A percentile compares a stretch with the other conserved stretches of the same genome.
These are phyloP conservation scores for Fratercula arctica DNA, from an alignment of 2,797 vertebrate genomes.

Conservation along the genomic window DNA sequence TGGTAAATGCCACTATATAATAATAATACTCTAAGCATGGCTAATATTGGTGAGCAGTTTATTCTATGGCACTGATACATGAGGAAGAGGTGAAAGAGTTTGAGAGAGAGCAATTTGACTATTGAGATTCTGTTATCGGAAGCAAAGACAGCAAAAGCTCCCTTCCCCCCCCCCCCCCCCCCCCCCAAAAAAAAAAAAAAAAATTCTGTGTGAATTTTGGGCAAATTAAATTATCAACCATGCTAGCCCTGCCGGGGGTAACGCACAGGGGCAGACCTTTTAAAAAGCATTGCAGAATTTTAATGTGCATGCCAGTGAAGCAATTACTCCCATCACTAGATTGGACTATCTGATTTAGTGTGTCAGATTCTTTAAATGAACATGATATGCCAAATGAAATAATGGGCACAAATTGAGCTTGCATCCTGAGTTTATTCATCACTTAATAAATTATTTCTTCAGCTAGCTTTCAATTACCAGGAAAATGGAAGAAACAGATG, in stretches of 20 bases:
- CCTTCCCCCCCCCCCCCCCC: rapidly evolving
- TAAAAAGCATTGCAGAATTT: neutral
- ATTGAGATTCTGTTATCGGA: neutral
- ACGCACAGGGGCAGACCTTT: neutral
- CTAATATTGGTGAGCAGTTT: neutral
- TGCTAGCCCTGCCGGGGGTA: neutral
- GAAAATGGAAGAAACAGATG: conserved; percentile 38
- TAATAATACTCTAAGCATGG: neutral
- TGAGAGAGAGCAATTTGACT: neutral
- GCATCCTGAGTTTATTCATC: conserved; percentile 44
- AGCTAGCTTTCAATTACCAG: conserved; percentile 54
- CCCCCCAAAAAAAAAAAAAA: no score
- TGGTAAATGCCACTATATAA: neutral
- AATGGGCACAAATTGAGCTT: conserved; percentile 56
- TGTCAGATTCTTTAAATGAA: conserved; percentile 26
- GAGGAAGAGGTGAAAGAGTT: neutral
- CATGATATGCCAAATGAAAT: conserved; percentile 49
- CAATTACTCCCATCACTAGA: neutral
- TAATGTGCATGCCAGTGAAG: neutral
- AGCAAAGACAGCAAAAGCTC: neutral
- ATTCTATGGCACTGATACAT: neutral
- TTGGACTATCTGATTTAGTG: neutral
- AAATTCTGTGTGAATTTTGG: neutral
- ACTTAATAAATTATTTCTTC: conserved; percentile 55
- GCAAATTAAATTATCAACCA: neutral